phyloP scores from a whole-genome alignment of 2,797 vertebrate species.

The Tangara arthus region DNA sequence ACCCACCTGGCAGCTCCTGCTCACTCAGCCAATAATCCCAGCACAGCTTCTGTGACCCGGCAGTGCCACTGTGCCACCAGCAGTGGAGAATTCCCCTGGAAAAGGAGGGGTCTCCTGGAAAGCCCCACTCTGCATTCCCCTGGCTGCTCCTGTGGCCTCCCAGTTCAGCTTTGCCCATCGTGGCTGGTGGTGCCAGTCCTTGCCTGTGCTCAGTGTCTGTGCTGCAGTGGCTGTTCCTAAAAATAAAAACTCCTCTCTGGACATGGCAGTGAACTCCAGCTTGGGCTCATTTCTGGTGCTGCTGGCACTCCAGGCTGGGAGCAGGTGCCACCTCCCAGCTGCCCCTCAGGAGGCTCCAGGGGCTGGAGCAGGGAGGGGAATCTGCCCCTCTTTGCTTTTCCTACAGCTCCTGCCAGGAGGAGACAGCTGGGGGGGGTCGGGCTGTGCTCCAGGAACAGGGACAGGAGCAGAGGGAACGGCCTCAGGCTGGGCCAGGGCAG shows the following conservation, averaged over 20 bases:
- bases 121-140: neutral
- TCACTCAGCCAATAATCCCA: neutral
- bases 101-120: neutral
- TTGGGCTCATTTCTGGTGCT: neutral
- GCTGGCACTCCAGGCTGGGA: neutral
- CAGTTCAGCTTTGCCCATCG: neutral
- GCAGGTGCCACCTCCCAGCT: neutral
- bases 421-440: neutral
- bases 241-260: slow-evolving; percentile 19
- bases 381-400: neutral
- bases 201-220: neutral
- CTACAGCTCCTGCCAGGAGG: neutral
- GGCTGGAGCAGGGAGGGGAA: neutral
- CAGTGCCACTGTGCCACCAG: rapidly evolving
- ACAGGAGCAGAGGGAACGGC: neutral
- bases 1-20: neutral
- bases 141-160: neutral
- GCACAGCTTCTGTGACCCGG: neutral
- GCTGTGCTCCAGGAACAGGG: neutral
- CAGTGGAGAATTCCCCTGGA: neutral
- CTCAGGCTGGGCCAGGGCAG: neutral
- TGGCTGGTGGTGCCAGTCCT: neutral
- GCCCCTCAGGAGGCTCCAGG: neutral
- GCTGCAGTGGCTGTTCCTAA: neutral
- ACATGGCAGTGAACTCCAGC: neutral